A percentile compares a stretch with the other conserved stretches of the same genome.
These are phyloP conservation scores for Drosophila mauritiana DNA, from an alignment of 1,140 invertebrate genomes.

Conservation along the genomic window DNA sequence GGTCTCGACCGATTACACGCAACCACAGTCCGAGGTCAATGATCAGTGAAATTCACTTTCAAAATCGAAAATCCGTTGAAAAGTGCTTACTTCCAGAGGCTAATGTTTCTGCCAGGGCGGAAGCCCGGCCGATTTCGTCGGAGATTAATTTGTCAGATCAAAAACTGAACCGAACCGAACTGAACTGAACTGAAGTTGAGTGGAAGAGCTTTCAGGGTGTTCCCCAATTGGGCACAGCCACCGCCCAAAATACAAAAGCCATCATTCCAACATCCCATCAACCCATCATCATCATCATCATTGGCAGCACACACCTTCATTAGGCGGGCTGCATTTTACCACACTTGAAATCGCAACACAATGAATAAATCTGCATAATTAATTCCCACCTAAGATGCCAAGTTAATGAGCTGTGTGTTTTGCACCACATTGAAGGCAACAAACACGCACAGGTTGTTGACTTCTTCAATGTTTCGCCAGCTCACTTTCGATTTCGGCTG, in stretches of 20 bases:
- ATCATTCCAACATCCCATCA: constrained; percentile 18
- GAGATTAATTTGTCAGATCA: constrained; percentile 65
- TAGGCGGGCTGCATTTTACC: constrained; percentile 74
- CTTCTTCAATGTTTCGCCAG: constrained; percentile 52
- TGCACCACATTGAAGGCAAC: constrained; percentile 78
- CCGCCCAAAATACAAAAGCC: constrained; percentile 24
- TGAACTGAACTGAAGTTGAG: constrained; percentile 12
- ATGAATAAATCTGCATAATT: constrained; percentile 83
- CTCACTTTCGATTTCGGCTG: constrained; percentile 63
- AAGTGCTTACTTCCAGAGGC: constrained; percentile 51
- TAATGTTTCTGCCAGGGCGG: constrained; percentile 43
- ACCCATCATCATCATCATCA: constrained; percentile 39
- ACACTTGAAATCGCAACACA: constrained; percentile 82
- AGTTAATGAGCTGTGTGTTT: constrained; percentile 76
- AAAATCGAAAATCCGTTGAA: constrained; percentile 61
- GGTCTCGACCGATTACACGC: constrained; percentile 66
- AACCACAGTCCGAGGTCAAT: constrained; percentile 80
- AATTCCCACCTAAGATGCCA: constrained; percentile 76
- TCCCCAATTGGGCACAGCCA: constrained; percentile 38
- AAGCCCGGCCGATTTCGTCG: constrained; percentile 47
- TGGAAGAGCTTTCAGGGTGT: constrained; percentile 35
- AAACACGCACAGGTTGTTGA: constrained; percentile 75
- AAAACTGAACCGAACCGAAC: constrained; percentile 3
- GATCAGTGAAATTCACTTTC: constrained; percentile 82
- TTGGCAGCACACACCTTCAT: constrained; percentile 66